Evolutionary conservation across 1,140 invertebrate genomes (phyloP).

Genomic region (Drosophila ambigua): DNA sequence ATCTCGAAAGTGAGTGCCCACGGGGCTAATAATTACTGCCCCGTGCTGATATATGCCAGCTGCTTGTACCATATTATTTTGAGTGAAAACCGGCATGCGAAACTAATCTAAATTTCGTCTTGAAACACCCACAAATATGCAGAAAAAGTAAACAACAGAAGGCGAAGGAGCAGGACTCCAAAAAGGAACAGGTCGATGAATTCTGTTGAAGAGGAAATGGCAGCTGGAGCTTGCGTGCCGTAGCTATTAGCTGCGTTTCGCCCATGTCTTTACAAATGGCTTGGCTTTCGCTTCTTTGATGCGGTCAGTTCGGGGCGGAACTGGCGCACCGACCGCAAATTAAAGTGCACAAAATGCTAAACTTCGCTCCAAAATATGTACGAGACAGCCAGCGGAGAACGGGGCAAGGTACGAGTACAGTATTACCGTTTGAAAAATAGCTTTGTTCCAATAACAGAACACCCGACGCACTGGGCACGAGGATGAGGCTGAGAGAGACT

Average conservation of each 20-base stretch:
- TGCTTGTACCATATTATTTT: no score
- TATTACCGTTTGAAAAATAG: slow-evolving; percentile 60
- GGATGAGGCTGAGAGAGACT: neutral
- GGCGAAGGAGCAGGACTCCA: no score
- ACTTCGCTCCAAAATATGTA: slow-evolving; percentile 62
- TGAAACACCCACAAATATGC: no score
- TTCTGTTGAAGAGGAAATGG: slow-evolving; percentile 20
- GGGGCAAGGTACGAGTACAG: neutral
- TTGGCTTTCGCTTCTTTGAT: slow-evolving; percentile 55
- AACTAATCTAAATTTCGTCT: no score
- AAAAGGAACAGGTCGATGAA: no score
- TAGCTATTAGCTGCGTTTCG: slow-evolving; percentile 63
- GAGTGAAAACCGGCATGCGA: no score
- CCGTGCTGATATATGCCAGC: no score
- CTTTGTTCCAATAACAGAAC: slow-evolving; percentile 63
- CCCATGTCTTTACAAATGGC: slow-evolving; percentile 54
- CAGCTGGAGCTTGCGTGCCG: slow-evolving; percentile 19
- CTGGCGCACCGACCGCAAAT: slow-evolving; percentile 62
- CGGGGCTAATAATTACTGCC: no score
- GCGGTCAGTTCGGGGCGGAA: slow-evolving; percentile 55
- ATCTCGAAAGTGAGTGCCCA: no score
- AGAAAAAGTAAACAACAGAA: no score
- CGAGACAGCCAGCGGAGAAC: slow-evolving; percentile 37
- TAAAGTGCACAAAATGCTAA: slow-evolving; percentile 76
- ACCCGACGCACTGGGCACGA: no score